phyloP scores from a whole-genome alignment of 2,797 vertebrate species.

The Microctenopoma lineatum region DNA sequence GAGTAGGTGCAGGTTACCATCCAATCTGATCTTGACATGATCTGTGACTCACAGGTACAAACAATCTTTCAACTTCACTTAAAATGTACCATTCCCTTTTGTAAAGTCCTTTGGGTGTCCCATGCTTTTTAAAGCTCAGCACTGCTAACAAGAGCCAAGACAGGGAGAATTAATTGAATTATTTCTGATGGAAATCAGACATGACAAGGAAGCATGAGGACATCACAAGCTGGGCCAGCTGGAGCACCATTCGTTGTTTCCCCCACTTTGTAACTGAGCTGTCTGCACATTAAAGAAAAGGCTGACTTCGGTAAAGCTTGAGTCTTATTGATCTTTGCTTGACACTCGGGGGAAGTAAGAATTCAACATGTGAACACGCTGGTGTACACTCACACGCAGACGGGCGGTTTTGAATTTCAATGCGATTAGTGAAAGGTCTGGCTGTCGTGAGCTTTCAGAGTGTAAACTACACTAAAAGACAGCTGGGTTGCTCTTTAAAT shows the following conservation, averaged over 20 bases:
- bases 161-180: slow-evolving; percentile 35
- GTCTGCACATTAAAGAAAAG: slow-evolving; percentile 42
- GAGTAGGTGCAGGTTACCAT: background rate
- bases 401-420: slow-evolving; percentile 57
- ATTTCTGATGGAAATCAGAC: slow-evolving; percentile 54
- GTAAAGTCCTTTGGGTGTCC: slow-evolving; percentile 4
- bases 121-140: slow-evolving; percentile 11
- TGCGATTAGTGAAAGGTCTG: slow-evolving; percentile 73
- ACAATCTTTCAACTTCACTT: slow-evolving; percentile 11
- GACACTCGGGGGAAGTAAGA: slow-evolving; percentile 29
- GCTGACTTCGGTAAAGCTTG: slow-evolving; percentile 33
- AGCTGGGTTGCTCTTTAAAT: slow-evolving; percentile 68
- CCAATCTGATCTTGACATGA: background rate
- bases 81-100: background rate
- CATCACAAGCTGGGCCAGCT: slow-evolving; percentile 20
- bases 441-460: slow-evolving; percentile 61
- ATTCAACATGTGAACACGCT: slow-evolving; percentile 32
- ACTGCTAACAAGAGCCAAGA: background rate
- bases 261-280: slow-evolving; percentile 40
- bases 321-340: slow-evolving; percentile 58
- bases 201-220: slow-evolving; percentile 37
- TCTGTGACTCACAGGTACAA: slow-evolving; percentile 7
- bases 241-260: slow-evolving; percentile 3
- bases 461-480: slow-evolving; percentile 57
- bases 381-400: slow-evolving; percentile 2